Evolutionary conservation across 1,140 invertebrate species (phyloP).

Genomic region (Eufriesea mexicana): DNA sequence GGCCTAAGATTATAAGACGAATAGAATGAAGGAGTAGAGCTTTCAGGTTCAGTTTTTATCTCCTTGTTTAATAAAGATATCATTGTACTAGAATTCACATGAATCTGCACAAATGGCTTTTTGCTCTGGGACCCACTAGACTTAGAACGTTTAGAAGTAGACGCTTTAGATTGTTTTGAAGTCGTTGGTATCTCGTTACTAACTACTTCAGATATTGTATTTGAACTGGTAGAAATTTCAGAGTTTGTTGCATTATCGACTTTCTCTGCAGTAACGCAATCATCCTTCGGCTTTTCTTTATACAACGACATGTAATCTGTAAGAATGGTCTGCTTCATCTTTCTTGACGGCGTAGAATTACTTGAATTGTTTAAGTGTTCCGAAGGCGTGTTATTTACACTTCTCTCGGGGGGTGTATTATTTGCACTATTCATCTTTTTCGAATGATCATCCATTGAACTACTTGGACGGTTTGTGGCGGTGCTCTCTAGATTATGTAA

Average conservation of each 20-base stretch:
- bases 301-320: slow-evolving; percentile 28
- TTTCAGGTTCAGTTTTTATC: background rate
- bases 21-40: too few species aligned
- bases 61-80: background rate
- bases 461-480: background rate
- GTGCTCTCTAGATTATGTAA: too few species aligned
- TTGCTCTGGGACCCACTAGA: background rate
- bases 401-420: too few species aligned
- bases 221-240: too few species aligned
- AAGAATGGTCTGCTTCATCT: slow-evolving; percentile 41
- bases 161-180: background rate
- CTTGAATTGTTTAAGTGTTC: background rate
- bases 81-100: slow-evolving; percentile 33
- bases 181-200: background rate
- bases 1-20: background rate
- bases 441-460: background rate
- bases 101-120: slow-evolving; percentile 47
- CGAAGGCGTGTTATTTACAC: background rate
- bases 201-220: background rate
- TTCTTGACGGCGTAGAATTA: background rate
- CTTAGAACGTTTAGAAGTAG: too few species aligned
- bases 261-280: background rate
- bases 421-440: background rate
- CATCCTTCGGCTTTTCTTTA: background rate
- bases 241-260: too few species aligned